phyloP scores from a whole-genome alignment of 2,888 invertebrate genomes.

The Camptogramma bilineatum region DNA sequence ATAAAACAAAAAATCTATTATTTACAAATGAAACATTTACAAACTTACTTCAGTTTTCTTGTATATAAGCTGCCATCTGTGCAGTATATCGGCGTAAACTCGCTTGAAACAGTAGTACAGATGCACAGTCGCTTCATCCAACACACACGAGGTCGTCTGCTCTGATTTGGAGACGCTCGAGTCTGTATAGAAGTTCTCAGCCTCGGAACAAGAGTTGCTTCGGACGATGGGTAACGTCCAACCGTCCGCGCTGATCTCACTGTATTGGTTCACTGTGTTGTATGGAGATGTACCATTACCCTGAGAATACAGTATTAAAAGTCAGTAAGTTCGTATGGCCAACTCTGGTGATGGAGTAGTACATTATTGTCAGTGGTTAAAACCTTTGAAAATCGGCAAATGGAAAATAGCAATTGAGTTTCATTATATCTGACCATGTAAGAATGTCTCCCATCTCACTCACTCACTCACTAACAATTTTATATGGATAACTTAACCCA shows the following conservation, averaged over 20 bases:
- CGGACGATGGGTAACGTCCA: slow-evolving; percentile 90
- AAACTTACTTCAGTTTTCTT: slow-evolving; percentile 89
- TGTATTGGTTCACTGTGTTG: slow-evolving; percentile 92
- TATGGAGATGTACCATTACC: slow-evolving; percentile 92
- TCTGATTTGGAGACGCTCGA: slow-evolving; percentile 71
- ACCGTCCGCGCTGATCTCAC: slow-evolving; percentile 91
- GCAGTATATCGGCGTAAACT: slow-evolving; percentile 95
- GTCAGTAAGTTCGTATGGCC: too few relatives aligned
- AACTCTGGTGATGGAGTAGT: too few relatives aligned
- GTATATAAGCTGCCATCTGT: slow-evolving; percentile 93
- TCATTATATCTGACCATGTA: too few relatives aligned
- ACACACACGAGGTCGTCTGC: slow-evolving; percentile 67
- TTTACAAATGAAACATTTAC: too few relatives aligned
- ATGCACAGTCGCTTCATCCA: slow-evolving; percentile 77
- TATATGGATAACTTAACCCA: too few relatives aligned
- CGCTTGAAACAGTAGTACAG: slow-evolving; percentile 94
- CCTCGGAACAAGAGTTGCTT: slow-evolving; percentile 95
- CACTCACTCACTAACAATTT: too few relatives aligned
- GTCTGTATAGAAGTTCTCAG: slow-evolving; percentile 88
- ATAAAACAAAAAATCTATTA: too few relatives aligned
- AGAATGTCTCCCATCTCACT: too few relatives aligned
- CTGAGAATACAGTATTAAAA: slow-evolving; percentile 61
- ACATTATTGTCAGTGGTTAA: too few relatives aligned
- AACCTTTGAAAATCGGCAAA: too few relatives aligned
- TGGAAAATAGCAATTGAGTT: too few relatives aligned